Evolutionary conservation across 2,797 vertebrate genomes (phyloP), one percentile per base, ranked within the genome.

Genomic region (Gallinago stenura): DNA sequence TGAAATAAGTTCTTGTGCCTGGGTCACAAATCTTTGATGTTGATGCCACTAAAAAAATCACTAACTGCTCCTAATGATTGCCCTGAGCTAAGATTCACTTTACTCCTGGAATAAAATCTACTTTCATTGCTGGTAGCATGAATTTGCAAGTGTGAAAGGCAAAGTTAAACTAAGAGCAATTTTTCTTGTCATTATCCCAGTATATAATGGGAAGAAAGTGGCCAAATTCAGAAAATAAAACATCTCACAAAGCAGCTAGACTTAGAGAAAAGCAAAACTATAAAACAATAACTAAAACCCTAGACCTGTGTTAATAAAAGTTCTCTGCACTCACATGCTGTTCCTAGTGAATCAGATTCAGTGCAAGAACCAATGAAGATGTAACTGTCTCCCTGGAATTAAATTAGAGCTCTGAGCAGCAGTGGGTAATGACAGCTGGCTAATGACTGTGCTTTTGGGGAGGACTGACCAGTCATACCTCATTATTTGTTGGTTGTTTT

Each of bases 1-100:
- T 82, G 60, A 92, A 83, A 95, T 82, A 92, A 92, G 76, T 91
- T 72, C 45, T 87, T 92, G 85, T 56, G 48, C 15, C 26, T 82
- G 43, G 28, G 14, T 84, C 81, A 91, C 81, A 95, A 72, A 92
- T 92, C 64, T 86, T 78, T 79, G 78, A 78, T 88, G 65, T 91
- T 90, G 78, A 87, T 72, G 35, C 57, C 79, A 66, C 78, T 91
- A 85, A 90, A 45, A 92, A 93, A 96, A 95, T 86, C 92, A 75
- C 66, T 93, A 84, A 89, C 58, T 86, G 83, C 56, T 95, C 68
- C 57, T 92, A 95, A 95, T 64, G 50, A 76, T 77, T 48, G 39
- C 86, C 64, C 48, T 68, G 77, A 87, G 94, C 91, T 84, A 95
- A 89, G 60, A 68, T 95, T 90, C 73, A 62, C 83, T 94, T 87